Evolutionary conservation across 2,113 vertebrate genomes (phyloP), one percentile per base, ranked within the genome.

Genomic region (Chroicocephalus ridibundus): DNA sequence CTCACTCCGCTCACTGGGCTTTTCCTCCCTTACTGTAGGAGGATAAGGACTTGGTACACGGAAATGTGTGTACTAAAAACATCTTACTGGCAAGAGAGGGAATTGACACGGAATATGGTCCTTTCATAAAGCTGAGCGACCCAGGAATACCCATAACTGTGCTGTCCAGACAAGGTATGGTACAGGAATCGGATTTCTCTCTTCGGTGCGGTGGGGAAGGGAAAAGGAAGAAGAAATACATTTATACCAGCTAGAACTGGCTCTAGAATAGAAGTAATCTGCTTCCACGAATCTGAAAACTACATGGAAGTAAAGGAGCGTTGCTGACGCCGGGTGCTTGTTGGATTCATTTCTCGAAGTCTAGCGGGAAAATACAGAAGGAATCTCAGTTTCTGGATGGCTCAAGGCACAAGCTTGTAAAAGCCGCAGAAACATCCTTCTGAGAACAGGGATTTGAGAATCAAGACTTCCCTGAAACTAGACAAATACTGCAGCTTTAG

Each of bases 71-170:
- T 86, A 99, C 99, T 11, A 99, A 99, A 96, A 99, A 99, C 96
- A 99, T 99, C 90, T 97, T 99, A 4, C 92, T 99, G 96, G 99
- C 99, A 65, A 98, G 99, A 25, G 99, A 99, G 42, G 99, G 99
- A 31, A 98, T 99, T 34, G 98, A 97, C 31, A 91, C 84, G 0
- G 99, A 99, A 49, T 99, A 98, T 8, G 98, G 99, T 21, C 99
- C 99, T 1, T 99, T 99, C 96, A 99, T 99, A 93, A 99, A 99
- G 96, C 99, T 99, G 77, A 99, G 99, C 3, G 99, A 99, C 97
- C 99, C 99, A 2, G 99, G 99, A 54, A 99, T 99, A 85, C 99
- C 99, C 24, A 98, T 99, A 71, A 99, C 99, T 1, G 99, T 99
- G 34, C 98, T 99, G 20, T 98, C 98, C 87, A 98, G 99, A 93